Conservation (phyloP, 1,140 invertebrate species). For the Helicoverpa armigera region DNA sequence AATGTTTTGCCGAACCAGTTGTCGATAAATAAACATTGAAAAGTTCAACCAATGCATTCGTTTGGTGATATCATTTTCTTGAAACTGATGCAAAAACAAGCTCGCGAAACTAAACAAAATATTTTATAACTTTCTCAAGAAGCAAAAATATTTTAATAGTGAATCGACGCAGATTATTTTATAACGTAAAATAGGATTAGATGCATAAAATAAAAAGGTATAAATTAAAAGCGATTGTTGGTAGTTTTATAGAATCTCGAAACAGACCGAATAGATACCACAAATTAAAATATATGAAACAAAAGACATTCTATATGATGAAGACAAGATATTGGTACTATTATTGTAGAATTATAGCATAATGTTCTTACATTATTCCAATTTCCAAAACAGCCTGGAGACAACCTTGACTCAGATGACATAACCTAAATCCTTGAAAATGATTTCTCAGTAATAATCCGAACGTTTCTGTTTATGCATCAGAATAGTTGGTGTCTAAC, state of each 20-base stretch:
- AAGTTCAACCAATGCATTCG: neutral
- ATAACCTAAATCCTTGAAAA: conserved; percentile 8
- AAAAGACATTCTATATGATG: no score
- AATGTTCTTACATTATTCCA: neutral
- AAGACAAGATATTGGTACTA: no score
- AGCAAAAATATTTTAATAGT: no score
- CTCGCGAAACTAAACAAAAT: neutral
- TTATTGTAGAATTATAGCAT: no score
- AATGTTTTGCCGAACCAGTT: neutral
- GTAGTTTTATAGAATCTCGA: no score
- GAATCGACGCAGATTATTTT: no score
- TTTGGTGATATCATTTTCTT: neutral
- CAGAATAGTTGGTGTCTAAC: conserved; percentile 4
- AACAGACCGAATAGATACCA: no score
- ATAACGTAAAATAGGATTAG: no score
- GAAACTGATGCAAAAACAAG: neutral
- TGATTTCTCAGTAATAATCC: conserved; percentile 3
- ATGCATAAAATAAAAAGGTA: no score
- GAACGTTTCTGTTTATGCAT: neutral
- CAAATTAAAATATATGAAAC: no score
- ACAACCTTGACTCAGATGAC: conserved; percentile 1
- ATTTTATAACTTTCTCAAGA: neutral
- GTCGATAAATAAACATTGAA: neutral
- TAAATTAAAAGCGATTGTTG: no score
- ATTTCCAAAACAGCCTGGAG: neutral